Evolutionary conservation across 2,113 vertebrate species (phyloP).

Genomic region (Etia nguti): DNA sequence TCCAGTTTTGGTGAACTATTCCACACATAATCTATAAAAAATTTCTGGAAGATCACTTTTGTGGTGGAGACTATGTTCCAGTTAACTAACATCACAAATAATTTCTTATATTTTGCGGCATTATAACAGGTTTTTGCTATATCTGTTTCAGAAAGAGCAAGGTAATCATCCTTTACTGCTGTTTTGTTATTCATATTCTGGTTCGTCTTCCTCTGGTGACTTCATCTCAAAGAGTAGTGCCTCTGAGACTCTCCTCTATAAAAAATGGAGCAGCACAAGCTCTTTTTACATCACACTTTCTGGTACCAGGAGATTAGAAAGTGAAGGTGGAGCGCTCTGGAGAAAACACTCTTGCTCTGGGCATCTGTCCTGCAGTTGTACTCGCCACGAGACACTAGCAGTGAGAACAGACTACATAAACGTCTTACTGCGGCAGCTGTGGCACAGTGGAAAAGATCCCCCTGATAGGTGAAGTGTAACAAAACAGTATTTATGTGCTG

Average conservation of each 20-base stretch:
- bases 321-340: slow-evolving; percentile 33
- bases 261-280: slow-evolving; percentile 59
- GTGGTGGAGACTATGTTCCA: neutral
- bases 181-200: neutral
- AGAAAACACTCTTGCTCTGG: slow-evolving; percentile 14
- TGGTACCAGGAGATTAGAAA: slow-evolving; percentile 51
- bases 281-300: slow-evolving; percentile 33
- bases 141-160: neutral
- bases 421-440: neutral
- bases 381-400: neutral
- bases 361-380: slow-evolving; percentile 23
- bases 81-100: neutral
- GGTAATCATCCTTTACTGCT: neutral
- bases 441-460: neutral
- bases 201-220: neutral
- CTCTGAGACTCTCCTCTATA: slow-evolving; percentile 21
- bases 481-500: neutral
- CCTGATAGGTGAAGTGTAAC: neutral
- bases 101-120: neutral
- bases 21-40: neutral
- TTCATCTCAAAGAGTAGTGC: slow-evolving; percentile 8
- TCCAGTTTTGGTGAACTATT: neutral
- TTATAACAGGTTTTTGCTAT: neutral
- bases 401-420: slow-evolving; percentile 3
- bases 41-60: neutral